Evolutionary conservation across 2,888 invertebrate species (phyloP), one percentile per base, ranked within the genome.

Genomic region (Rhaphigaster nebulosa): DNA sequence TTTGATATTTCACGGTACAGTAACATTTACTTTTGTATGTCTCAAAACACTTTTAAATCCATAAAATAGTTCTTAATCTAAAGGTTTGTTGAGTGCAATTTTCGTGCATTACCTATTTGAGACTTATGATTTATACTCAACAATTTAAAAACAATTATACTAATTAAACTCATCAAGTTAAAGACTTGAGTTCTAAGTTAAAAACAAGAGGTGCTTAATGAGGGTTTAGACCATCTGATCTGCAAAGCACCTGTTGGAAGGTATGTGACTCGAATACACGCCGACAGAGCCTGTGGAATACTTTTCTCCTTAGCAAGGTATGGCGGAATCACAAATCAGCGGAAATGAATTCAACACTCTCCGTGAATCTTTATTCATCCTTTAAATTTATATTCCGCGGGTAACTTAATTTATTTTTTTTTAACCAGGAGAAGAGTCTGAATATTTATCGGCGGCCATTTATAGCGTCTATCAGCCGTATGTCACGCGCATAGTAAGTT

Each of bases 321-420:
- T 84, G n/a, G n/a, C 45, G 45, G 84, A 45, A 84, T 84, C 84
- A 5, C 84, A 84, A 84, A 84, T 84, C 84, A 84, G 84, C 84
- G 84, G 84, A 84, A 45, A 50, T 50, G 45, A 50, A 84, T 50
- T 84, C 84, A 41, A 45, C 84, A 45, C 84, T 45, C 84, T 84
- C 84, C 45, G 84, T 84, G 84, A 84, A 84, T 84, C 45, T 50
- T 84, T 84, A 84, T 84, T 50, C 45, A 84, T 84, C 41, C 84
- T n/a, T 84, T 8, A 84, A 41, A 45, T 84, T 45, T 84, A n/a
- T 84, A 84, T 84, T 84, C 84, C 18, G 45, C n/a, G 1, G 15
- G 84, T 50, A 84, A n/a, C 45, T 50, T 84, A 45, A 84, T 45
- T 84, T 84, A 41, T 84, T 84, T 84, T 84, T 84, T 84, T 50